phyloP scores from a whole-genome alignment of 37 sponge, comb jelly and placozoan species.

The Tethya wilhelma region DNA sequence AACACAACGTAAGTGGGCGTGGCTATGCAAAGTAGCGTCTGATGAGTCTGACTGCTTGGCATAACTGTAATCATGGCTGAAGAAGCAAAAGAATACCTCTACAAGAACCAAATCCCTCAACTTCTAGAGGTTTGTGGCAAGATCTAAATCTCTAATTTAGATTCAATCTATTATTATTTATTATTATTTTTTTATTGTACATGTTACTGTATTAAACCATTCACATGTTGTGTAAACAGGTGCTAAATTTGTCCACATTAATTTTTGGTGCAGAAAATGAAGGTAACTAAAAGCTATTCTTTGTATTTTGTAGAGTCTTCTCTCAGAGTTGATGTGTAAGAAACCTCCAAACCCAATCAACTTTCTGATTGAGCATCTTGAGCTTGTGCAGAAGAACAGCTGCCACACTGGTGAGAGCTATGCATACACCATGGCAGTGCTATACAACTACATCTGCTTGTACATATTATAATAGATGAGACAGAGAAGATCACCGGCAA shows the following conservation, averaged over 20 bases:
- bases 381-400: neutral
- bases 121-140: conserved; percentile 63
- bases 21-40: no score
- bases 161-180: neutral
- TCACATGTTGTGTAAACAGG: no score
- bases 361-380: conserved; percentile 53
- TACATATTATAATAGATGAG: neutral
- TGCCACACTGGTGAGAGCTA: neutral
- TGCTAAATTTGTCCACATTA: no score
- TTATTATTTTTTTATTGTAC: neutral
- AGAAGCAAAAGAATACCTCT: conserved; percentile 59
- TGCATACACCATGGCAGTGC: neutral
- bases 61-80: no score
- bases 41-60: no score
- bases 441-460: neutral
- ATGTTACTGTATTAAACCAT: neutral
- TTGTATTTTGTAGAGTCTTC: conserved; percentile 57
- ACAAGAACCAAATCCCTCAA: conserved; percentile 53
- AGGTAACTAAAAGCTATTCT: no score
- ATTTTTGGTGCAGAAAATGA: no score
- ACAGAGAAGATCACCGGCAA: neutral
- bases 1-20: no score
- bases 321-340: conserved; percentile 62
- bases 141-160: neutral
- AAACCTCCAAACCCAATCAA: conserved; percentile 61